phyloP scores from a whole-genome alignment of 1,140 invertebrate species.

The Bacillus rossius region DNA sequence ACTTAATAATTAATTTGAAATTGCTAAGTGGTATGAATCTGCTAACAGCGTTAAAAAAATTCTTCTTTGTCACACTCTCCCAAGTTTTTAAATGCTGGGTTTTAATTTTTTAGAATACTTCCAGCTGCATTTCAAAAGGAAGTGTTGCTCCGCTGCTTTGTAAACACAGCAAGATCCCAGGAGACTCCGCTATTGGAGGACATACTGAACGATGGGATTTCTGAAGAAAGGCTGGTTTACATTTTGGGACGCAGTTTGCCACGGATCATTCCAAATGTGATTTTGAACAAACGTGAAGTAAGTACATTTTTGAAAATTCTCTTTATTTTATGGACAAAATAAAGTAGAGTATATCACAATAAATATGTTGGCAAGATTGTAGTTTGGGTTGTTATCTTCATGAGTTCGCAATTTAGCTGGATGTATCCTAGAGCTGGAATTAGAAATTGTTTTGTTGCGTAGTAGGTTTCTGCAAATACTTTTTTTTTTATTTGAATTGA shows the following conservation, averaged over 20 bases:
- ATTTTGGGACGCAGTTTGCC: conserved; percentile 34
- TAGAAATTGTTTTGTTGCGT: too few species aligned
- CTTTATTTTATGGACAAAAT: neutral
- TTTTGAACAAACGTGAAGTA: conserved; percentile 60
- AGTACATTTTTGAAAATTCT: conserved; percentile 1
- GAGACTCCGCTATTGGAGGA: conserved; percentile 39
- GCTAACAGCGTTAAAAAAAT: too few species aligned
- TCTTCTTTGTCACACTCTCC: too few species aligned
- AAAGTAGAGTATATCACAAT: neutral
- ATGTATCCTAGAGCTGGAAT: too few species aligned
- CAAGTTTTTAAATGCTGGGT: too few species aligned
- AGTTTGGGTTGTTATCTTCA: too few species aligned
- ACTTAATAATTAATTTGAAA: too few species aligned
- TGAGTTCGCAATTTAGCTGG: too few species aligned
- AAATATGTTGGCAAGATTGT: neutral
- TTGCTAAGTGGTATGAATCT: too few species aligned
- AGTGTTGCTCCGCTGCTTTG: conserved; percentile 42
- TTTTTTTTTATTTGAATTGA: too few species aligned
- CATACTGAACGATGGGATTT: conserved; percentile 39
- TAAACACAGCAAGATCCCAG: conserved; percentile 33
- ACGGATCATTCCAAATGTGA: conserved; percentile 60
- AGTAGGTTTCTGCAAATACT: too few species aligned
- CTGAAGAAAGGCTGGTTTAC: conserved; percentile 40
- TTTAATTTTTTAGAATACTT: conserved; percentile 35
- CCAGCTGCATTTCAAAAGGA: conserved; percentile 50